phyloP scores from a whole-genome alignment of 64 coral and sea anemone species.

The Orbicella faveolata region DNA sequence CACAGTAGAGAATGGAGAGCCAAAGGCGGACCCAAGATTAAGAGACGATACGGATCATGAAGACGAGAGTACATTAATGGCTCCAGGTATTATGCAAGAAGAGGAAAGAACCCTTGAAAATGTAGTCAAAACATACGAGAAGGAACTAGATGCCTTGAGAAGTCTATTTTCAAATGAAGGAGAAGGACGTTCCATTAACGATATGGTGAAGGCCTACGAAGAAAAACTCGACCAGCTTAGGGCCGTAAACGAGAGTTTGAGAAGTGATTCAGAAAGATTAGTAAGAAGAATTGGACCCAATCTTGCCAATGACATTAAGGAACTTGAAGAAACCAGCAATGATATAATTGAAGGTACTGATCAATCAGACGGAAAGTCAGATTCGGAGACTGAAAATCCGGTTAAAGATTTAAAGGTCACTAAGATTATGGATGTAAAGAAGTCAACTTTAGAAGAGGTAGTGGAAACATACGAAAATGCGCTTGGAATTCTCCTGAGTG shows the following conservation, averaged over 20 bases:
- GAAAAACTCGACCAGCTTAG: constrained; percentile 29
- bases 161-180: not conserved
- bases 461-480: constrained; percentile 51
- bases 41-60: not conserved
- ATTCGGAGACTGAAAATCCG: not conserved
- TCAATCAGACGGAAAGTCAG: not conserved
- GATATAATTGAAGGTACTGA: not conserved
- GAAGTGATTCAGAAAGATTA: constrained; percentile 4
- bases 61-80: not conserved
- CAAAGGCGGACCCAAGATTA: not conserved
- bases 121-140: constrained; percentile 26
- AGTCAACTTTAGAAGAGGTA: constrained; percentile 37
- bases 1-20: not conserved
- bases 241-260: constrained; percentile 43
- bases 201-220: constrained; percentile 45
- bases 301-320: constrained; percentile 22
- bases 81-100: not conserved
- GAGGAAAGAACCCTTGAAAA: constrained; percentile 14
- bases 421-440: constrained; percentile 46
- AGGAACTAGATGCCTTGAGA: constrained; percentile 9
- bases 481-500: constrained; percentile 28
- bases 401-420: constrained; percentile 9
- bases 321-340: not conserved
- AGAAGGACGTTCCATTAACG: constrained; percentile 11
- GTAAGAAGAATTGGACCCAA: constrained; percentile 3